Conservation (phyloP, 1,140 invertebrate species). For the Xylocopa sonorina region DNA sequence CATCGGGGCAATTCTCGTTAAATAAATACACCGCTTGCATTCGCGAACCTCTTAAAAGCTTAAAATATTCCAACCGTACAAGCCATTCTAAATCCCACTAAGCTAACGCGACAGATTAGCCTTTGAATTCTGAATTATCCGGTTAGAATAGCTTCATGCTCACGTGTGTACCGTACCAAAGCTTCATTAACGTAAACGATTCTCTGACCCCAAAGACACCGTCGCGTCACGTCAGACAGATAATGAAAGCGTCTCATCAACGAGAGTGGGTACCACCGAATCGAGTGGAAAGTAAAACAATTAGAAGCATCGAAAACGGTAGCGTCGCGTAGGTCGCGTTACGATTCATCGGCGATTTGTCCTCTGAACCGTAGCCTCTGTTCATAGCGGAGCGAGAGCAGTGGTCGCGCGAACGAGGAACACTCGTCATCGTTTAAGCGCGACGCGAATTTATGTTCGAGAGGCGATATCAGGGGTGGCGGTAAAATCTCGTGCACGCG, state of each 20-base stretch:
- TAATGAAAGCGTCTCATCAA: background rate
- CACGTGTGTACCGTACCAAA: background rate
- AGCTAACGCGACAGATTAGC: background rate
- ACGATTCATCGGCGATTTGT: background rate
- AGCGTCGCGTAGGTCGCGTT: too few species aligned
- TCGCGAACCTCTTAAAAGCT: background rate
- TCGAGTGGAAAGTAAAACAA: background rate
- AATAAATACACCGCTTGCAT: too few species aligned
- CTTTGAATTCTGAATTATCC: conserved; percentile 29
- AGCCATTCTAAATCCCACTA: background rate
- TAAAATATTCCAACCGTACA: background rate
- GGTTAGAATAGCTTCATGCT: background rate
- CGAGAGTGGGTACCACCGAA: background rate
- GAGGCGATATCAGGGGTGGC: background rate
- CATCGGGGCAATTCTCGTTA: background rate
- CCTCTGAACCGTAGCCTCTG: background rate
- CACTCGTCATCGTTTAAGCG: background rate
- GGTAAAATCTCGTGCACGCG: conserved; percentile 11
- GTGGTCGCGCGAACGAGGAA: background rate
- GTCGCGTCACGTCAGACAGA: background rate
- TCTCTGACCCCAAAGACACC: conserved; percentile 14
- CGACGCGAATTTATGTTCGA: background rate
- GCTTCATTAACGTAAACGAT: conserved; percentile 43
- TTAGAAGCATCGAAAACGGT: background rate
- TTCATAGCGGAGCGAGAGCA: background rate